A percentile compares a stretch with the other conserved stretches of the same genome.
Conservation (phyloP, 2,113 vertebrate species). For the Pao palembangensis region DNA sequence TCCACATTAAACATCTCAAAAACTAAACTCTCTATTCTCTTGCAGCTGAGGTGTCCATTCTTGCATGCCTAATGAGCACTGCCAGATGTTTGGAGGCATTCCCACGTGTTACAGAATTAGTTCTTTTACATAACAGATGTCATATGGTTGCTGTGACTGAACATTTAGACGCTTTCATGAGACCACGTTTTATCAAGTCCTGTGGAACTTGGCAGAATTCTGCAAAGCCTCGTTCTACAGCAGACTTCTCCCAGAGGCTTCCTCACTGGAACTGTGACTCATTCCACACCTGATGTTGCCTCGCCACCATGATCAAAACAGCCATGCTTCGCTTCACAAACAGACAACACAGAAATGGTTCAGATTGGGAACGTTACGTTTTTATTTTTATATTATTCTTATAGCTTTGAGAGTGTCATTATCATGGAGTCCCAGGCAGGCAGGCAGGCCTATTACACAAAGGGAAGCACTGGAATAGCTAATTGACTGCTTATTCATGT, state of each 20-base stretch:
- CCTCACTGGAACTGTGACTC: slow-evolving; percentile 41
- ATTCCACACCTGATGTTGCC: slow-evolving; percentile 60
- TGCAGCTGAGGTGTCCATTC: slow-evolving; percentile 25
- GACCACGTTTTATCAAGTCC: slow-evolving; percentile 30
- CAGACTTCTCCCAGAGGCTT: slow-evolving; percentile 37
- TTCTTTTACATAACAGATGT: slow-evolving; percentile 53
- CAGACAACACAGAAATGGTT: slow-evolving; percentile 34
- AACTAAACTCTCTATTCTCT: slow-evolving; percentile 41
- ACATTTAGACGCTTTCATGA: slow-evolving; percentile 16
- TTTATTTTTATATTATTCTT: background rate
- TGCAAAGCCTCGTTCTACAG: slow-evolving; percentile 53
- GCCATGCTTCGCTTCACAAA: slow-evolving; percentile 43
- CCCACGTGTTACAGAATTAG: slow-evolving; percentile 37
- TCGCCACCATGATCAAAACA: slow-evolving; percentile 51
- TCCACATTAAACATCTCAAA: slow-evolving; percentile 8
- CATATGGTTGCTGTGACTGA: slow-evolving; percentile 33
- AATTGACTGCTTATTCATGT: slow-evolving; percentile 60
- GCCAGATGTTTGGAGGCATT: slow-evolving; percentile 63
- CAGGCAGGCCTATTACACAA: slow-evolving; percentile 52
- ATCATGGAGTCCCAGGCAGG: slow-evolving; percentile 37
- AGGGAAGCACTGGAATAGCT: slow-evolving; percentile 54
- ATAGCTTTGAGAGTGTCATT: slow-evolving; percentile 14
- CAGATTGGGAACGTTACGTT: background rate
- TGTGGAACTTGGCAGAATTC: slow-evolving; percentile 45
- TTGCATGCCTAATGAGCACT: slow-evolving; percentile 58